A percentile compares a stretch with the other conserved stretches of the same genome.
Evolutionary conservation across 2,888 invertebrate species (phyloP).

Genomic region (Eucera pruinosa): DNA sequence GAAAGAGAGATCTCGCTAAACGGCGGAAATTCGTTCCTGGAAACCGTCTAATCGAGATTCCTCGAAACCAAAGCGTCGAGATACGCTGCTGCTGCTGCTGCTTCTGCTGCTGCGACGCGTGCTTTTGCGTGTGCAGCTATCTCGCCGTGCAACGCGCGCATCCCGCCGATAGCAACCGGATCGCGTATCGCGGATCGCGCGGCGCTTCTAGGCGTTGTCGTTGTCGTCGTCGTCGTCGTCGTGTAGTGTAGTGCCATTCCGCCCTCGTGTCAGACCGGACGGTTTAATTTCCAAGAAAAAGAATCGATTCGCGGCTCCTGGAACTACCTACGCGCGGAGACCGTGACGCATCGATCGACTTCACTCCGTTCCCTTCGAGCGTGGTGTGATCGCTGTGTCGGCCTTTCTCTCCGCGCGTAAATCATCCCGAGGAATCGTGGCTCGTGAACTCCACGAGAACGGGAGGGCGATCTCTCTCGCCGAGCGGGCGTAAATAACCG

Average conservation of each 20-base stretch:
- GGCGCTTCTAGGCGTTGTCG: no score
- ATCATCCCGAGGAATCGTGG: slow-evolving; percentile 32
- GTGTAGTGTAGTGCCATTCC: neutral
- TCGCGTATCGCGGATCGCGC: no score
- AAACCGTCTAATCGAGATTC: slow-evolving; percentile 62
- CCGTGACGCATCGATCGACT: slow-evolving; percentile 43
- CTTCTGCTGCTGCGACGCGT: neutral
- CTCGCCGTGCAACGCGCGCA: no score
- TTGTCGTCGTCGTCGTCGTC: no score
- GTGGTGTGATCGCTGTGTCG: neutral
- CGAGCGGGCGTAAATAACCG: slow-evolving; percentile 24
- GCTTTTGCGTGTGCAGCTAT: neutral
- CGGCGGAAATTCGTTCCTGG: slow-evolving; percentile 37
- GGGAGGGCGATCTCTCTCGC: neutral
- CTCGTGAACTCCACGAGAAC: neutral
- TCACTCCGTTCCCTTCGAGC: slow-evolving; percentile 7
- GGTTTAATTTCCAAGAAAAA: slow-evolving; percentile 59
- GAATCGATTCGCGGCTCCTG: slow-evolving; percentile 55
- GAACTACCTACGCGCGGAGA: slow-evolving; percentile 38
- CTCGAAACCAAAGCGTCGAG: slow-evolving; percentile 47
- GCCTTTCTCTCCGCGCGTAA: neutral
- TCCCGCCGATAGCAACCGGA: no score
- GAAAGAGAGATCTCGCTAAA: neutral
- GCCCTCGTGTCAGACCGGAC: neutral
- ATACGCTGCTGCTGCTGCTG: slow-evolving; percentile 13